These are phyloP conservation scores for Gymnarchus niloticus DNA, from an alignment of 2,113 vertebrate genomes.

Conservation along the genomic window DNA sequence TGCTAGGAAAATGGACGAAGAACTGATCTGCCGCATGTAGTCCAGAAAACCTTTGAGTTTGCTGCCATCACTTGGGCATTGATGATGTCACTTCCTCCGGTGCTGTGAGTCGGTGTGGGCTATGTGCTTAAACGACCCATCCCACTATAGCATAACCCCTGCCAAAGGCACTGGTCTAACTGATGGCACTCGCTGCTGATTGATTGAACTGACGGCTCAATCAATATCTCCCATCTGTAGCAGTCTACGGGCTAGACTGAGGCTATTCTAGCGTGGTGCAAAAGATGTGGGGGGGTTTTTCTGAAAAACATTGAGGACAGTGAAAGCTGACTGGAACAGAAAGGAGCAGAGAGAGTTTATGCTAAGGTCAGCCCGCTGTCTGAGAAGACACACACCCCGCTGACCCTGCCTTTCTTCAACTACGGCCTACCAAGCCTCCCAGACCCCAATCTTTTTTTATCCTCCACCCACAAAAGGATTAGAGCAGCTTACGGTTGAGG, in stretches of 20 bases:
- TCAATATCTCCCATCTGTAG: conserved; percentile 9
- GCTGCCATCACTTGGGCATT: too few relatives aligned
- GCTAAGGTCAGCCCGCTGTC: conserved; percentile 43
- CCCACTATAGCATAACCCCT: not conserved
- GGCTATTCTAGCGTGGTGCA: not conserved
- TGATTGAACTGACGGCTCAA: conserved; percentile 17
- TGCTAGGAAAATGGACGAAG: too few relatives aligned
- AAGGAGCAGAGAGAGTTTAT: conserved; percentile 45
- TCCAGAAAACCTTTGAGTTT: too few relatives aligned
- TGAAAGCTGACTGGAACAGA: conserved; percentile 50
- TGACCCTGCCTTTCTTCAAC: not conserved
- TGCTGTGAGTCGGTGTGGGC: not conserved
- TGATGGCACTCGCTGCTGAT: conserved; percentile 36
- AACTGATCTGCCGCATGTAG: too few relatives aligned
- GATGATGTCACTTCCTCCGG: not conserved
- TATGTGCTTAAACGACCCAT: not conserved
- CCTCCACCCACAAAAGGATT: conserved; percentile 56
- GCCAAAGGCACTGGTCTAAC: conserved; percentile 20
- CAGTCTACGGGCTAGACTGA: not conserved
- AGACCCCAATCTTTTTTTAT: conserved; percentile 52
- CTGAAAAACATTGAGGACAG: conserved; percentile 41
- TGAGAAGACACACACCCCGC: conserved; percentile 41
- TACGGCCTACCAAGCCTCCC: conserved; percentile 35
- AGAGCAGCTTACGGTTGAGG: conserved; percentile 53
- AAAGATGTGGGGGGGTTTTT: conserved; percentile 36